Base-by-base conservation (phyloP, 2,113 vertebrate genomes). In the Alligator sinensis region DNA sequence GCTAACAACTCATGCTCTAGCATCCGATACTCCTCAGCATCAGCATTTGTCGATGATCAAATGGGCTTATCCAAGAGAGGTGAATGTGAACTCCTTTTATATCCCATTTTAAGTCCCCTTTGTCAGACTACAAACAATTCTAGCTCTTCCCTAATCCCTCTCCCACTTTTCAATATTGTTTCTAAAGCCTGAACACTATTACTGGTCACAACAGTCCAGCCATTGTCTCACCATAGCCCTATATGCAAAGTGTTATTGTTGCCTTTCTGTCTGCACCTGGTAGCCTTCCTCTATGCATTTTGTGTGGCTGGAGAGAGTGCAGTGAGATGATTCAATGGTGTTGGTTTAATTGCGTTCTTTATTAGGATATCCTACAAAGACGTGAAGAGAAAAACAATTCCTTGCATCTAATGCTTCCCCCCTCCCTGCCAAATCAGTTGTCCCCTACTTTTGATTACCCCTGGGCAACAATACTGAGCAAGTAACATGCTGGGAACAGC, bases 331-430 rank as follows among this genome's bases (percentile, higher is more conserved):
- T 25, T 22, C 4, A 82, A 4, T 75, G 74, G 34, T 76, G 68
- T 89, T 87, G 63, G 88, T 80, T 89, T 55, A 77, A 60, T 19
- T 25, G 92, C 92, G 55, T 82, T 93, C 61, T 90, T 95, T 87
- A 85, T 79, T 63, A 85, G 5, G 64, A 58, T 81, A 90, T 70
- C 75, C 90, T 90, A 68, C 63, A 93, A 90, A 92, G 80, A 94
- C 90, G 85, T 15, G 84, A 92, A 89, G 30, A 92, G 86, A 87
- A 77, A 11, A 74, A 92, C 34, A 30, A 70, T 38, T 38, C 30
- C 68, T 34, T 70, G 19, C 70, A 24, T 74, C 47, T 38, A 38
- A 38, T 8, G 38, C 34, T 74, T 74, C 4, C 21, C 21, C 34
- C 34, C 22, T 72, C 13, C 34, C 34, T 38, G 38, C 38, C 38